Conservation (phyloP, 2,888 invertebrate species). For the Amphipyra berbera region DNA sequence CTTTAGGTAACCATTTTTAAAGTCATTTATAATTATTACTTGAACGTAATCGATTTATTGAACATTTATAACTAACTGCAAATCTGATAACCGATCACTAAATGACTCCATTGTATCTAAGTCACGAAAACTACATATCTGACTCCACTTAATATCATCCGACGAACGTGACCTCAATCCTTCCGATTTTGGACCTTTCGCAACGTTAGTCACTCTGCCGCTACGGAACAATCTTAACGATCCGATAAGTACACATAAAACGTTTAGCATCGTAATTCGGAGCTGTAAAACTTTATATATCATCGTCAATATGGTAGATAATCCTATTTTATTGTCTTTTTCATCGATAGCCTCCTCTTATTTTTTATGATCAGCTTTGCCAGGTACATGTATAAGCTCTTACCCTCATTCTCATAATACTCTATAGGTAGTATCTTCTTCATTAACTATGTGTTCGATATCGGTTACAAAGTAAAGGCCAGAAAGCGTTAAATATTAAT, state of each 20-base stretch:
- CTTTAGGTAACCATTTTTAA: too few relatives aligned
- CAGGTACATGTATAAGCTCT: constrained; percentile 13
- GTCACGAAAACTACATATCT: constrained; percentile 84
- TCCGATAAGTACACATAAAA: constrained; percentile 52
- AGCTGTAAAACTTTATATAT: constrained; percentile 40
- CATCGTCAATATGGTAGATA: constrained; percentile 30
- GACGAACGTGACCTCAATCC: constrained; percentile 84
- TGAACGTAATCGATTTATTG: background rate
- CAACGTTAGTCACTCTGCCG: constrained; percentile 36
- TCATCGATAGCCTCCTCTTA: constrained; percentile 16
- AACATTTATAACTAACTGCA: constrained; percentile 5
- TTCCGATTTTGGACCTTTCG: constrained; percentile 66
- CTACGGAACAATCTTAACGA: constrained; percentile 49
- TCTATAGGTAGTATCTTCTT: constrained; percentile 14
- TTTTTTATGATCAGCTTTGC: constrained; percentile 36
- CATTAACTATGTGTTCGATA: constrained; percentile 7
- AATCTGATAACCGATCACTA: constrained; percentile 44
- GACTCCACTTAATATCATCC: constrained; percentile 80
- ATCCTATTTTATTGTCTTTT: constrained; percentile 38
- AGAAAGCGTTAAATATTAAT: constrained; percentile 10
- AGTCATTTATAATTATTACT: background rate
- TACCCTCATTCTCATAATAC: constrained; percentile 15
- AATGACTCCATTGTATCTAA: constrained; percentile 55
- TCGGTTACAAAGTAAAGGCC: constrained; percentile 19
- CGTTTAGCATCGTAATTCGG: constrained; percentile 44